A percentile compares a stretch with the other conserved stretches of the same genome.
Conservation (phyloP, 2,797 vertebrate genomes). For the Petrocephalus schoutedeni region DNA sequence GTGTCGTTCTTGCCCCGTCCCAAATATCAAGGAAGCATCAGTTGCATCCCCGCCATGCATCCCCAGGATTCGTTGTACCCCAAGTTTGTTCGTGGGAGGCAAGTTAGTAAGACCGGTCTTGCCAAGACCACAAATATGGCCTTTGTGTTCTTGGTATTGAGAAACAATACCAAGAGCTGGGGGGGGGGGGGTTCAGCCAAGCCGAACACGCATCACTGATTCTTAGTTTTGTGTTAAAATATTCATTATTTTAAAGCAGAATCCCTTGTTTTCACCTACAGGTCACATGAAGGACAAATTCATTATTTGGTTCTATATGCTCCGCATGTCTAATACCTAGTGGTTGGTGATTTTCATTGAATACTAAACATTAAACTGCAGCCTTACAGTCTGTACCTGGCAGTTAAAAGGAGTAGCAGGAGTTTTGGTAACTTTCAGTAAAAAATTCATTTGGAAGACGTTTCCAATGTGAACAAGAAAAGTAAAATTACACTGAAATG, state of each 20-base stretch:
- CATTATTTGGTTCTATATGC: too few relatives aligned
- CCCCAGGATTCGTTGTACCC: background rate
- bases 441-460: background rate
- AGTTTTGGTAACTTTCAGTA: background rate
- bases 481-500: background rate
- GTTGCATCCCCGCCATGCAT: background rate
- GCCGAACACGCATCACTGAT: too few relatives aligned
- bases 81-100: background rate
- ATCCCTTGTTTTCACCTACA: too few relatives aligned
- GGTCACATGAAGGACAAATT: too few relatives aligned
- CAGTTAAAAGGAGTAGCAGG: background rate
- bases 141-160: background rate
- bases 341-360: background rate
- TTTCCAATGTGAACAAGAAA: background rate
- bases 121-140: background rate
- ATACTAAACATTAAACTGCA: background rate
- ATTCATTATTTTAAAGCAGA: too few relatives aligned
- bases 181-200: too few relatives aligned
- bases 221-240: too few relatives aligned
- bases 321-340: too few relatives aligned
- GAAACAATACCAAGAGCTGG: background rate
- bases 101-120: background rate
- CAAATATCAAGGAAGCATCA: background rate
- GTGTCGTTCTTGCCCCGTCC: background rate
- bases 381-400: background rate